Evolutionary conservation across 1,140 invertebrate species (phyloP).

Genomic region (Zophobas atratus): DNA sequence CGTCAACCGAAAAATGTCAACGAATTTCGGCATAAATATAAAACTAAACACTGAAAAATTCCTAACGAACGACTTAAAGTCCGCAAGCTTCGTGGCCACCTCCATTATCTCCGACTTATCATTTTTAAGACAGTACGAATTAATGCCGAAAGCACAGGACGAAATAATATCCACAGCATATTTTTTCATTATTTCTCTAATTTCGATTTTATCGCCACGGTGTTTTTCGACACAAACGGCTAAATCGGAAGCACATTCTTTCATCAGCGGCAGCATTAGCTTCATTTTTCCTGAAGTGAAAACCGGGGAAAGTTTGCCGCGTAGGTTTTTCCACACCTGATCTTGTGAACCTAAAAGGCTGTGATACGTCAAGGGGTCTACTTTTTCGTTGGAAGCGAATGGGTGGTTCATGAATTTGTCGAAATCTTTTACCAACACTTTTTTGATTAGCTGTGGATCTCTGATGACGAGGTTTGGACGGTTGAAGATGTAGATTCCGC

Average conservation of each 20-base stretch:
- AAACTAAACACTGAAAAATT: background rate
- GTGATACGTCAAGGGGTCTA: no score
- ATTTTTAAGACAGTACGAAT: conserved; percentile 43
- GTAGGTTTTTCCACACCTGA: no score
- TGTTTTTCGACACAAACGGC: conserved; percentile 54
- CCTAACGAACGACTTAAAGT: background rate
- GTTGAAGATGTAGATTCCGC: no score
- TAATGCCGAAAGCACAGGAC: conserved; percentile 69
- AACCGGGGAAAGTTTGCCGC: conserved; percentile 62
- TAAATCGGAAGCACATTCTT: conserved; percentile 60
- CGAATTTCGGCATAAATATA: background rate
- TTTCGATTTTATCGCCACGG: conserved; percentile 47
- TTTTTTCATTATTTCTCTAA: conserved; percentile 69
- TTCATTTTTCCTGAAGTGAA: conserved; percentile 68
- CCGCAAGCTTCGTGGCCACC: background rate
- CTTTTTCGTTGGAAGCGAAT: no score
- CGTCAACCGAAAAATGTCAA: conserved; percentile 3
- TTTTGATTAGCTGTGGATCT: no score
- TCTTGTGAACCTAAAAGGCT: no score
- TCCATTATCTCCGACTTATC: no score
- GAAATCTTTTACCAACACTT: no score
- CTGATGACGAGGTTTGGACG: no score
- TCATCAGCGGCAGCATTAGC: conserved; percentile 66
- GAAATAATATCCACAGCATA: conserved; percentile 70
- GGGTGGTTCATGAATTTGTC: no score